Evolutionary conservation across 2,888 invertebrate genomes (phyloP).

Genomic region (Strigamia transsilvanica): DNA sequence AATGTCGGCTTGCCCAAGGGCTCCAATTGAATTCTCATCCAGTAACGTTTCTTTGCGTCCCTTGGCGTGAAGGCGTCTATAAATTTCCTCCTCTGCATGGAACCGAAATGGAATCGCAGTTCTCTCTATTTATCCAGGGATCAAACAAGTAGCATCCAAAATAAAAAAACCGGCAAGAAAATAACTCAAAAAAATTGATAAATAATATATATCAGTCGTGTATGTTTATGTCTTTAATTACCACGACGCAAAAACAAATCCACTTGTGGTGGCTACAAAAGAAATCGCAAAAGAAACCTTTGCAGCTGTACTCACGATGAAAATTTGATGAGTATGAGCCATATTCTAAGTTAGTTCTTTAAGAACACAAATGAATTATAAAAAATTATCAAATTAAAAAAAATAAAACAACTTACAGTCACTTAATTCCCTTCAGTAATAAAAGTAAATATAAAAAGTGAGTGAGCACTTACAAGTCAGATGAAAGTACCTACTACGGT

Average conservation of each 20-base stretch:
- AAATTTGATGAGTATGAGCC: not conserved
- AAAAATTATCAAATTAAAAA: not conserved
- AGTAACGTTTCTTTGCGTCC: constrained; percentile 46
- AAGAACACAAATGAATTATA: not conserved
- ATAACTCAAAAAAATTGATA: too few relatives aligned
- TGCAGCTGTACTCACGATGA: not conserved
- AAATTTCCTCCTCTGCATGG: constrained; percentile 46
- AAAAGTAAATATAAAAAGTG: constrained; percentile 15
- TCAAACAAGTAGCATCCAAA: constrained; percentile 41
- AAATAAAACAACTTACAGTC: not conserved
- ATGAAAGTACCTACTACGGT: constrained; percentile 2
- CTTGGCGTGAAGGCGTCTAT: constrained; percentile 45
- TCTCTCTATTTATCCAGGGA: constrained; percentile 6
- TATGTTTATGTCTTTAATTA: too few relatives aligned
- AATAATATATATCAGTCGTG: too few relatives aligned
- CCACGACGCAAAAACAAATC: too few relatives aligned
- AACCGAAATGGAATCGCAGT: constrained; percentile 38
- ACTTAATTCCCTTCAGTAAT: constrained; percentile 8
- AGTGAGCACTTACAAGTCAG: constrained; percentile 6
- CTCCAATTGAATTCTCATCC: constrained; percentile 49
- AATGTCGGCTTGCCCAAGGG: constrained; percentile 49
- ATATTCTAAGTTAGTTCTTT: not conserved
- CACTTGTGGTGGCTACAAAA: not conserved
- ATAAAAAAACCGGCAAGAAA: not conserved
- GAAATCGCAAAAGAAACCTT: too few relatives aligned